Base-by-base conservation (phyloP, 1,140 invertebrate species). In the Lucilia sericata region DNA sequence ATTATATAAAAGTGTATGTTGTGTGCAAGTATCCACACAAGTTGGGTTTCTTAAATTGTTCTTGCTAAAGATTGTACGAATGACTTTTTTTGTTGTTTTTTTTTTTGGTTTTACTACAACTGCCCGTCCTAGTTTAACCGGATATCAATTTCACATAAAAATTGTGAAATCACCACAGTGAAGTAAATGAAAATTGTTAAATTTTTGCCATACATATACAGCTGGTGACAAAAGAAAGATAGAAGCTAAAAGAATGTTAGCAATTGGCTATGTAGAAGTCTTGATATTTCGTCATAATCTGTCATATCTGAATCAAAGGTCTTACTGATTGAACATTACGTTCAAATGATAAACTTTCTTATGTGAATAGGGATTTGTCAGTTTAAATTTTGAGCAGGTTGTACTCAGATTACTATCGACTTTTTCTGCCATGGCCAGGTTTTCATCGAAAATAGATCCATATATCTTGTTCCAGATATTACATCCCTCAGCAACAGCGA, bases 81-180 rank as follows among this genome's bases (percentile, higher is more conserved):
- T n/a, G 17, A 80, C n/a, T 80, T 51, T 25, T 49, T 47, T 0
- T 80, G 10, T 80, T 25, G 36, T 19, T 21, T 47, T 51, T 42
- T 10, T n/a, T 25, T 17, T 13, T 75, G 14, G 74, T 75, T 78
- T 47, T 30, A 30, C 25, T 30, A 30, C 3, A 30, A 2, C 25
- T 78, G 42, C 76, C 21, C 36, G 75, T 78, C 75, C 34, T 60
- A 12, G 51, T 80, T 42, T 81, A 19, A 34, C 25, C 70, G 86
- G 88, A 89, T 90, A 90, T 89, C 88, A 90, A 90, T 90, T 89
- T 88, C 88, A 86, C 88, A 89, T 88, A 82, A 82, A 82, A 82
- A 42, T 82, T 82, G 81, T 82, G 51, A 82, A 82, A 82, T 82
- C 81, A 82, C 81, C 81, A 82, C 55, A 65, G 55, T 49, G 47